phyloP scores from a whole-genome alignment of 2,888 invertebrate genomes.

The Chrysina gloriosa region DNA sequence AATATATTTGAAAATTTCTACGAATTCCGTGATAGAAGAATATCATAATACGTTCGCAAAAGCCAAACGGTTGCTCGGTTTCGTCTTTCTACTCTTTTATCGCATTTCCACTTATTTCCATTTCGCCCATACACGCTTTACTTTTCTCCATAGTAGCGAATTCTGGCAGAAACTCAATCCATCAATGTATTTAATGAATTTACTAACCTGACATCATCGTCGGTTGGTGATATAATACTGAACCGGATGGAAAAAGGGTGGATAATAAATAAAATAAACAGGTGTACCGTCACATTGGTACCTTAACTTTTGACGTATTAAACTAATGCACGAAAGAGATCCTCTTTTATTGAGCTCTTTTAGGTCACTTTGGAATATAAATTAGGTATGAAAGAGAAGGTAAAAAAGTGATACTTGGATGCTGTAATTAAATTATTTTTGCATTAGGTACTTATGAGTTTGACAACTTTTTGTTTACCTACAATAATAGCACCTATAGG shows the following conservation, averaged over 20 bases:
- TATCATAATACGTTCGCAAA: slow-evolving; percentile 21
- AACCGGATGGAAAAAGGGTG: slow-evolving; percentile 3
- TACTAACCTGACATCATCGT: slow-evolving; percentile 20
- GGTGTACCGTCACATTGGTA: not conserved
- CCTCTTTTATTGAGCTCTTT: slow-evolving; percentile 9
- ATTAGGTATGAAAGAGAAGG: too few species aligned
- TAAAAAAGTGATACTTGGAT: too few species aligned
- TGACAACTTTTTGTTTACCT: too few species aligned
- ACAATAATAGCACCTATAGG: too few species aligned
- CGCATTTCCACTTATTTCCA: not conserved
- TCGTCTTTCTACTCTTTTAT: not conserved
- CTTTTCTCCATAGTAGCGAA: not conserved
- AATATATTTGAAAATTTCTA: slow-evolving; percentile 33
- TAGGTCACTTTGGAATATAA: not conserved
- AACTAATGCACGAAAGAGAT: not conserved
- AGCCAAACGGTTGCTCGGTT: slow-evolving; percentile 17
- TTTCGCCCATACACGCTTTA: not conserved
- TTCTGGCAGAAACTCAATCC: not conserved
- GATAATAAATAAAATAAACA: slow-evolving; percentile 34
- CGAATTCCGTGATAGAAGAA: slow-evolving; percentile 20
- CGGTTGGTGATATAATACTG: not conserved
- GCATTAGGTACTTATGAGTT: too few species aligned
- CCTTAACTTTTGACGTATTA: slow-evolving; percentile 22
- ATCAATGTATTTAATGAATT: slow-evolving; percentile 23
- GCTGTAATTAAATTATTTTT: too few species aligned